phyloP scores from a whole-genome alignment of 92 coral and sea anemone species.

The Epizoanthus ramosus region DNA sequence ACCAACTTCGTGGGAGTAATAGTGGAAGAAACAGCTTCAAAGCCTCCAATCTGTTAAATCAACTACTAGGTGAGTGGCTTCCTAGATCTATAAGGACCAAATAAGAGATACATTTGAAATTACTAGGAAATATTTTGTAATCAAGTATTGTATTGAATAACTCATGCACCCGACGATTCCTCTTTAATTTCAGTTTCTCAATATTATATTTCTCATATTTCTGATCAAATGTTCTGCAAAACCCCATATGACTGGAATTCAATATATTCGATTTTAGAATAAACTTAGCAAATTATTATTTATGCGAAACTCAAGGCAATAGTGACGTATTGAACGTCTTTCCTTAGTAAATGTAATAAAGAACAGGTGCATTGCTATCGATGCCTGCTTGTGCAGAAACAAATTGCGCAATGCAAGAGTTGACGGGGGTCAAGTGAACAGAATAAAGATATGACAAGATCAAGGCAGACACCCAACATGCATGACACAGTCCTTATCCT shows the following conservation, averaged over 20 bases:
- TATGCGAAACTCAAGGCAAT: too few relatives aligned
- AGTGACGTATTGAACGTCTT: too few relatives aligned
- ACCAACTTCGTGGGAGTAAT: background rate
- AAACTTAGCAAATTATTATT: background rate
- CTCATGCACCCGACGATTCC: background rate
- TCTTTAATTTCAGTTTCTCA: background rate
- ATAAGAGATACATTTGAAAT: background rate
- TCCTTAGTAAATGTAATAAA: too few relatives aligned
- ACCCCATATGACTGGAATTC: constrained; percentile 4
- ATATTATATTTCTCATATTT: background rate
- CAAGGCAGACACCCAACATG: constrained; percentile 34
- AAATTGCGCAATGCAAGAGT: constrained; percentile 42
- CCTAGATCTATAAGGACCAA: background rate
- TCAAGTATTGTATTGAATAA: background rate
- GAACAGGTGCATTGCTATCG: background rate
- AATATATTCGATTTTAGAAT: background rate
- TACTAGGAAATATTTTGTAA: background rate
- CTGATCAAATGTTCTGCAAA: background rate
- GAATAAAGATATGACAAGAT: constrained; percentile 22
- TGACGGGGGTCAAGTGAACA: constrained; percentile 37
- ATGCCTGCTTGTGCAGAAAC: constrained; percentile 61
- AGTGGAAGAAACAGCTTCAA: constrained; percentile 1
- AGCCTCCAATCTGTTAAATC: background rate
- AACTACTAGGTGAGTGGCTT: constrained; percentile 3
- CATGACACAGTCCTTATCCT: constrained; percentile 1